Evolutionary conservation across 2,888 invertebrate species (phyloP), one percentile per base, ranked within the genome.

Genomic region (Chrysina gloriosa): DNA sequence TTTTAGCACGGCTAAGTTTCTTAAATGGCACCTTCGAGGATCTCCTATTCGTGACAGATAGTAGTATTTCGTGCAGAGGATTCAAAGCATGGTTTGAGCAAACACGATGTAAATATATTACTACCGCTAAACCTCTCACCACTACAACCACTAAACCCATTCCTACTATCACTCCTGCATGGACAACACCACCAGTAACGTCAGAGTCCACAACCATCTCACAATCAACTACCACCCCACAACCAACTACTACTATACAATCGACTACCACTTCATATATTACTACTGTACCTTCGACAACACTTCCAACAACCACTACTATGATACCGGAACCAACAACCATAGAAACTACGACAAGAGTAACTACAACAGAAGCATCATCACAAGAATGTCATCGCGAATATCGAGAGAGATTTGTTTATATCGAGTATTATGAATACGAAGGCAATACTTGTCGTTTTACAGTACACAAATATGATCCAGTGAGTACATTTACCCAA

Each of bases 31-130:
- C 75, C 39, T 76, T 74, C 69, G 78, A 81, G 63, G 83, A 84
- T 54, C 69, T 85, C 61, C 75, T 75, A 65, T 85, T 86, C 70
- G 76, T 80, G 25, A 80, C 83, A 0, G 83, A 84, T 70, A 69
- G 72, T 27, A 77, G 74, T 42, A 79, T 78, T 34, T 81, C 82
- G 70, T 82, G 82, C 47, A 79, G 82, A 70, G 86, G 85, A 39
- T 85, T 85, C 74, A 80, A 77, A 39, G 82, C 80, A 19, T 77
- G 77, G 31, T 86, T 83, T 70, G 79, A 21, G 19, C 47, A 47
- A 47, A 7, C 23, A 5, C 47, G 21, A n/a, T 47, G 47, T 7
- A 21, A 19, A 47, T 1, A 47, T 47, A 21, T 5, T 19, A 47
- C 67, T 2, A 61, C 64, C 16, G 19, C 56, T 9, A 66, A 66